These are phyloP conservation scores for Hyalella azteca DNA, from an alignment of 2,888 invertebrate genomes.

Conservation along the genomic window DNA sequence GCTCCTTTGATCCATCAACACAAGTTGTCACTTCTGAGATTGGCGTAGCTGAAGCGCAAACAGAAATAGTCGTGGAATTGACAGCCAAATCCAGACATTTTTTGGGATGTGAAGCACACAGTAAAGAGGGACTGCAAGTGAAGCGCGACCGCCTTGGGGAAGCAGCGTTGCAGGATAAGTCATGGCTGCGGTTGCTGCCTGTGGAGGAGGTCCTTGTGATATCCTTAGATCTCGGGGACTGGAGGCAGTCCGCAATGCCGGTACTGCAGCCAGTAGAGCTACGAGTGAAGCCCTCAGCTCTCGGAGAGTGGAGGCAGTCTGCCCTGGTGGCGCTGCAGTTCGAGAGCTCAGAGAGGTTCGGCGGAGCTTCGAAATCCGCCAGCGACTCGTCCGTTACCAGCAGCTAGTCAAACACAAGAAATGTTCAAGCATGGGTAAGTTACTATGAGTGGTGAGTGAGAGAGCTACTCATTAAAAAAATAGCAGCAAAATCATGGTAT, in stretches of 20 bases:
- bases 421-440: background rate
- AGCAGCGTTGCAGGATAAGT: background rate
- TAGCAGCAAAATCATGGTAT: too few species aligned
- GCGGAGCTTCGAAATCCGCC: conserved; percentile 21
- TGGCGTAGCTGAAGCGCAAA: too few species aligned
- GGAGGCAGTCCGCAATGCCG: background rate
- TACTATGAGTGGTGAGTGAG: too few species aligned
- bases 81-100: background rate
- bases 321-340: too few species aligned
- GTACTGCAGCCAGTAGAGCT: background rate
- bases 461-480: too few species aligned
- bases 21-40: too few species aligned
- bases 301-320: background rate
- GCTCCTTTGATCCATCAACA: too few species aligned
- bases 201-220: conserved; percentile 16
- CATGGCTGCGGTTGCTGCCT: conserved; percentile 4
- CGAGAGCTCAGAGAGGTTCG: conserved; percentile 16
- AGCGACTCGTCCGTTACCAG: conserved; percentile 33
- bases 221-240: too few species aligned
- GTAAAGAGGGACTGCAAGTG: background rate
- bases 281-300: too few species aligned
- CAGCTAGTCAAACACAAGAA: conserved; percentile 2
- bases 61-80: too few species aligned
- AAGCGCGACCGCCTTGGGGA: background rate
- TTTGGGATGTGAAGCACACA: background rate